Evolutionary conservation across 2,888 invertebrate species (phyloP).

Genomic region (Dryobota labecula): DNA sequence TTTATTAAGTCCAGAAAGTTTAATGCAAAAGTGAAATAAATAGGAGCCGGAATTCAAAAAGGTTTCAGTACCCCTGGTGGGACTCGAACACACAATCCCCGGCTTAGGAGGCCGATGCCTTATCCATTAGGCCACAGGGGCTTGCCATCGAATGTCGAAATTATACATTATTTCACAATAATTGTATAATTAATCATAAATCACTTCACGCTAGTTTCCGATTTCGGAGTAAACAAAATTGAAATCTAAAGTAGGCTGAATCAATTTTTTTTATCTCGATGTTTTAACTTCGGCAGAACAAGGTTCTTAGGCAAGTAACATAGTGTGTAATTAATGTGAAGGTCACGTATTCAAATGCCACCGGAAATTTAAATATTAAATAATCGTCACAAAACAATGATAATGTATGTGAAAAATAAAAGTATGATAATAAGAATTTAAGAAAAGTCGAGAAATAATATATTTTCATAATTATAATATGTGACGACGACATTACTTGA

Average conservation of each 20-base stretch:
- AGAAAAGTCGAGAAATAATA: neutral
- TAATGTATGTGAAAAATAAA: neutral
- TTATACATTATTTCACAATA: slow-evolving; percentile 13
- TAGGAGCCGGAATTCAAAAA: slow-evolving; percentile 3
- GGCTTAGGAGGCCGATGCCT: slow-evolving; percentile 95
- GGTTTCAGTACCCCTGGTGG: slow-evolving; percentile 91
- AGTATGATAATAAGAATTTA: neutral
- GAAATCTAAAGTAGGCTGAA: neutral
- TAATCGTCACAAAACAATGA: neutral
- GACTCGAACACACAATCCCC: slow-evolving; percentile 95
- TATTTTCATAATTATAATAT: neutral
- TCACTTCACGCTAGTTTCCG: neutral
- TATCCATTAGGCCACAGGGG: slow-evolving; percentile 95
- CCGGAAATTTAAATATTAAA: neutral
- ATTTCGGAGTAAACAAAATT: neutral
- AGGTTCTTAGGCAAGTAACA: neutral
- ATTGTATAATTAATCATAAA: no score
- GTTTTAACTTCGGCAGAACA: neutral
- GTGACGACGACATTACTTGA: neutral
- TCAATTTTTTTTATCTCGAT: neutral
- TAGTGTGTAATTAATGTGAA: neutral
- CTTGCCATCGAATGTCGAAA: slow-evolving; percentile 62
- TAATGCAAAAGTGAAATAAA: slow-evolving; percentile 7
- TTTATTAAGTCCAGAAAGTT: slow-evolving; percentile 1
- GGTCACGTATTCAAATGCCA: neutral